phyloP scores from a whole-genome alignment of 1,140 invertebrate species.

The Drosophila murphyi region DNA sequence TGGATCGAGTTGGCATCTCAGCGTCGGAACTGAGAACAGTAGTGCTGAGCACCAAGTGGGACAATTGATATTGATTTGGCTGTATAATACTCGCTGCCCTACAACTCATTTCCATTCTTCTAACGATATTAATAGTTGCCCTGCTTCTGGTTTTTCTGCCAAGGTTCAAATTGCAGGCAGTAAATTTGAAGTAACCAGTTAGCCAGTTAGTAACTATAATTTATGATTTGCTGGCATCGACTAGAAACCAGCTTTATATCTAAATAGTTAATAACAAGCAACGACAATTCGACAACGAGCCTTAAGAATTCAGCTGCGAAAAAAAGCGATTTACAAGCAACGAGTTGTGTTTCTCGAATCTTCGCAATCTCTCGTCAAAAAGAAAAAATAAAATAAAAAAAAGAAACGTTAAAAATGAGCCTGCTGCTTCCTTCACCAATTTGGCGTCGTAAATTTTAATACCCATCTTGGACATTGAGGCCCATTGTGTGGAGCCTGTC shows the following conservation, averaged over 20 bases:
- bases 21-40: not conserved
- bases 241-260: too few species aligned
- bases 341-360: not conserved
- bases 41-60: constrained; percentile 16
- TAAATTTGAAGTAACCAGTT: not conserved
- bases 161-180: not conserved
- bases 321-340: not conserved
- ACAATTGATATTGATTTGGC: constrained; percentile 10
- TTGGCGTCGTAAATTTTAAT: constrained; percentile 67
- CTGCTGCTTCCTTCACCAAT: constrained; percentile 32
- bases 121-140: not conserved
- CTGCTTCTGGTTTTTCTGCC: not conserved
- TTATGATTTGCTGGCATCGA: too few species aligned
- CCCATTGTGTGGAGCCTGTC: constrained; percentile 20
- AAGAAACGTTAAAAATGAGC: not conserved
- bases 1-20: not conserved
- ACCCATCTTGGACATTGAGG: constrained; percentile 33
- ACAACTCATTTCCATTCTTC: not conserved
- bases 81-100: too few species aligned
- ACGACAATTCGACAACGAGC: not conserved
- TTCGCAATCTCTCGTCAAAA: not conserved
- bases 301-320: too few species aligned
- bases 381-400: not conserved
- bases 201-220: too few species aligned
- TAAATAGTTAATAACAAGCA: not conserved